Conservation (phyloP, 2,888 invertebrate species). For the Synanthedon andrenaeformis region DNA sequence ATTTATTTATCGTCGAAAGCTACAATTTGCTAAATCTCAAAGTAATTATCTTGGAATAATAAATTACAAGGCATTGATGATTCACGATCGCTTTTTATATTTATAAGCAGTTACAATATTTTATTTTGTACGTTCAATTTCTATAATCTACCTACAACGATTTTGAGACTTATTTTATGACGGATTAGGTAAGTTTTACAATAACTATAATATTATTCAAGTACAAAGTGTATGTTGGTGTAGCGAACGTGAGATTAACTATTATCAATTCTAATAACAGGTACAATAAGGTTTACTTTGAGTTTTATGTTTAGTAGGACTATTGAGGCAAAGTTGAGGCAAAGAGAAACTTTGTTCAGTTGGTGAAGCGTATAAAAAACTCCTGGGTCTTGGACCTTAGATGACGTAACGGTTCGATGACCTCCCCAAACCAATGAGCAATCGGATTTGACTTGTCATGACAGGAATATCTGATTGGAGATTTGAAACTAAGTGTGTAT, state of each 20-base stretch:
- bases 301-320: no score
- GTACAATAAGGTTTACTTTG: no score
- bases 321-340: constrained; percentile 6
- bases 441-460: constrained; percentile 33
- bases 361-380: constrained; percentile 28
- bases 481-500: no score
- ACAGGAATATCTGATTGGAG: constrained; percentile 23
- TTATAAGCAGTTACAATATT: background rate
- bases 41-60: background rate
- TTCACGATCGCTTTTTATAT: background rate
- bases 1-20: background rate
- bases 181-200: background rate
- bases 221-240: background rate
- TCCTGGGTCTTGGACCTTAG: constrained; percentile 21
- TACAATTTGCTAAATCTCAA: background rate
- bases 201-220: background rate
- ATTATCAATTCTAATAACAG: no score
- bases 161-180: background rate
- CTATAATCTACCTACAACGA: no score
- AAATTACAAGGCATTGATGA: background rate
- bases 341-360: constrained; percentile 13
- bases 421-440: constrained; percentile 29
- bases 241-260: no score
- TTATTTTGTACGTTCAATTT: background rate
- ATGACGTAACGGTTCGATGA: constrained; percentile 53